Base-by-base conservation (phyloP, 2,797 vertebrate species). In the Amazonetta brasiliensis region DNA sequence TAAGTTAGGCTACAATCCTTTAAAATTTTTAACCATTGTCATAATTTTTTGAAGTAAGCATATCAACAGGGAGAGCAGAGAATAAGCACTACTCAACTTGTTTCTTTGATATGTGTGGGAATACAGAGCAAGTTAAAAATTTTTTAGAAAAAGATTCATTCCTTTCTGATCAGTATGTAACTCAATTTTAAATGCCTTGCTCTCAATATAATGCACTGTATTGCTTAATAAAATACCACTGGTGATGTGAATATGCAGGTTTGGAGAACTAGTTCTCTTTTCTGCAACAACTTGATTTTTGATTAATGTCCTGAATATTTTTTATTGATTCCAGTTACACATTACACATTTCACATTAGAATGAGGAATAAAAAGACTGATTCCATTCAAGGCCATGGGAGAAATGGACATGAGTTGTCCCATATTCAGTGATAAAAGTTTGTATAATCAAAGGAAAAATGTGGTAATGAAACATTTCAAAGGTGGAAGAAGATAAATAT, bases 151-250 rank as follows among this genome's bases (percentile, higher is more conserved):
- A 84, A 97, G 82, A 85, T 78, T 90, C 7, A 94, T 93, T 96
- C 50, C 88, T 86, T 90, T 77, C 82, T 63, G 56, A 97, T 96
- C 95, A 96, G 97, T 95, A 77, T 71, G 67, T 88, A 94, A 79
- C 37, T 83, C 59, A 59, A 63, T 85, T 95, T 96, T 87, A 91
- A 97, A 97, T 62, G 26, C 17, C 54, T 90, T 60, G 13, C 37
- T 96, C 23, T 94, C 91, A 86, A 5, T 44, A 89, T 64, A 87
- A 95, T 92, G 14, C 3, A 75, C 78, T 93, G 6, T 37, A 79
- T 87, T 94, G 67, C 63, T 35, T 90, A 50, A 60, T 43, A 46
- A 78, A 83, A 86, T 88, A 66, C 22, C 3, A 1, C 16, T 84
- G n/a, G 26, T 60, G 5, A 6, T 82, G 33, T 56, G 15, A 94